Evolutionary conservation across 2,888 invertebrate genomes (phyloP), one percentile per base, ranked within the genome.

Genomic region (Lomographa bimaculata): DNA sequence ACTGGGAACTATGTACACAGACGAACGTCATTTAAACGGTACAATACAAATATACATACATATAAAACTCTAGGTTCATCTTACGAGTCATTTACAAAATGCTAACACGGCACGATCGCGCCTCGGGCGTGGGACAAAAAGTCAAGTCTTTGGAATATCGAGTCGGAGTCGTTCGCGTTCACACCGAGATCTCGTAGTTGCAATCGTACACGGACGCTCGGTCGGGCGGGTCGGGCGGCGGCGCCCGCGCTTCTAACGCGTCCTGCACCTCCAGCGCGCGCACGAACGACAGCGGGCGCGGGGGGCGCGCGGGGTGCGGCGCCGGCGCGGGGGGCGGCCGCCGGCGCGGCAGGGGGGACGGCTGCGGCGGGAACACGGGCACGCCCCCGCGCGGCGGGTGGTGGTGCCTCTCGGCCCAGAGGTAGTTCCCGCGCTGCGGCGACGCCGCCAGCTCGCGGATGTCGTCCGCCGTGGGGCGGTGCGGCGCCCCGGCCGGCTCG

Each of bases 141-240:
- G n/a, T n/a, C n/a, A 14, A 29, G 24, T 11, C 14, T 32, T 32
- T 26, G 36, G 28, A 17, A 14, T 25, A 14, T 16, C 18, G 11
- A 6, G 14, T 17, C 25, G 38, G 14, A 29, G 17, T 10, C 5
- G 12, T 28, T 43, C 27, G 18, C 42, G 25, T 53, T 95, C 95
- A 97, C 91, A 97, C 97, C 60, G 96, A 96, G 90, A 97, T 97
- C 87, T 97, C 97, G 85, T 97, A 97, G 91, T 96, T 97, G 94
- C 96, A 96, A 83, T 97, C 97, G 85, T 97, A 97, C 57, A 96
- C 95, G 82, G 96, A 96, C 65, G 95, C 94, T 64, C 96, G 94
- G 80, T 96, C 96, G 29, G 96, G 94, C 7, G 95, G 82, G 36
- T 75, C 73, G 70, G 82, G 55, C 63, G 83, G 68, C 67, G 82